These are phyloP conservation scores for Anarhynchus alexandrinus DNA, from an alignment of 2,113 vertebrate species.

Conservation along the genomic window DNA sequence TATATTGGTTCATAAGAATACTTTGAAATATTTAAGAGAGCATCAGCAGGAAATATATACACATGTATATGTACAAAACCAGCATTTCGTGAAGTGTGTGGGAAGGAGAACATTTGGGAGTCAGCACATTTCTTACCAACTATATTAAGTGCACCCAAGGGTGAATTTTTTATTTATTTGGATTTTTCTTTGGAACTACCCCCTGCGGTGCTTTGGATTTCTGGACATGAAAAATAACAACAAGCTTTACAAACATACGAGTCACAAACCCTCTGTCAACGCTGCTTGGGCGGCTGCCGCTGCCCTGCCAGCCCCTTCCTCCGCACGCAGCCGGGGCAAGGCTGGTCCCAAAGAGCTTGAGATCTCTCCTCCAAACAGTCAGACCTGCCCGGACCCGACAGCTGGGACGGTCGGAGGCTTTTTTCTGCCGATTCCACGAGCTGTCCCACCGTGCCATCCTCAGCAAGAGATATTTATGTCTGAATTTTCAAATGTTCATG, in stretches of 20 bases:
- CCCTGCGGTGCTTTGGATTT: neutral
- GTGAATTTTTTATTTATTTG: constrained; percentile 39
- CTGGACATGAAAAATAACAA: neutral
- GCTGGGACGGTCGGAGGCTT: neutral
- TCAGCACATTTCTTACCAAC: constrained; percentile 47
- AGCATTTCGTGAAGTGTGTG: neutral
- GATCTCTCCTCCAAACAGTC: neutral
- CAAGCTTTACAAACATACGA: neutral
- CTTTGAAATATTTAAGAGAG: constrained; percentile 59
- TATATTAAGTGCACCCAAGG: constrained; percentile 43
- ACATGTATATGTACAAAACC: constrained; percentile 36
- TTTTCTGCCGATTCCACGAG: neutral
- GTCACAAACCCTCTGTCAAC: fast-evolving
- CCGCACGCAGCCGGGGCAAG: neutral
- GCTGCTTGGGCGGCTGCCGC: neutral
- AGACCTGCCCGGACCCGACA: neutral
- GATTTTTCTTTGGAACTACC: neutral
- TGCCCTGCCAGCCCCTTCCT: neutral
- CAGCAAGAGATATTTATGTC: neutral
- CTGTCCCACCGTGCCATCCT: neutral
- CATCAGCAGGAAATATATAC: constrained; percentile 41
- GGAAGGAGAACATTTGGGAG: constrained; percentile 26
- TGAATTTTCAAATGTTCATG: neutral
- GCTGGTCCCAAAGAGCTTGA: neutral
- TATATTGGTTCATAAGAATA: neutral